Conservation (phyloP, 2,888 invertebrate genomes). For the Apamea epomidion region DNA sequence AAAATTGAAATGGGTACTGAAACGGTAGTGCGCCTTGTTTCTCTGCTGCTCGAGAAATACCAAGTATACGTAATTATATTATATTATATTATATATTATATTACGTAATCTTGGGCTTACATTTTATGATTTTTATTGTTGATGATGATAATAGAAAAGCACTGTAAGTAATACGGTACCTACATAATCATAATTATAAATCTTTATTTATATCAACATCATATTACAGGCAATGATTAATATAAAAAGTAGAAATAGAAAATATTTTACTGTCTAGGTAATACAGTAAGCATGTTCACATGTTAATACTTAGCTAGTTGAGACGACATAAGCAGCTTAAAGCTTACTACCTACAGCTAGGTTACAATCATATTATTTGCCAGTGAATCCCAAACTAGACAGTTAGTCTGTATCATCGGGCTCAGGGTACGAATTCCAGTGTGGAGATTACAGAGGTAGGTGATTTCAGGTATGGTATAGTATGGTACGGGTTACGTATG, state of each 20-base stretch:
- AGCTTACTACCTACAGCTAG: too few relatives aligned
- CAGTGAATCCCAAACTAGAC: too few relatives aligned
- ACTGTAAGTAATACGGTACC: background rate
- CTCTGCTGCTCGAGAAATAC: slow-evolving; percentile 28
- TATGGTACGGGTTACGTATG: too few relatives aligned
- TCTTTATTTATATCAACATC: background rate
- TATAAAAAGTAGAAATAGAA: background rate
- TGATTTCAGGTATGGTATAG: too few relatives aligned
- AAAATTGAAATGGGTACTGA: slow-evolving; percentile 46
- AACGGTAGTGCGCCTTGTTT: slow-evolving; percentile 20
- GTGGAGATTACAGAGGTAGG: too few relatives aligned
- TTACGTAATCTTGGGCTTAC: slow-evolving; percentile 23
- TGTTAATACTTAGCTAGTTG: too few relatives aligned
- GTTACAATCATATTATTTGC: too few relatives aligned
- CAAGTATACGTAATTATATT: too few relatives aligned
- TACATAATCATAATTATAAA: background rate
- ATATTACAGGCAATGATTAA: background rate
- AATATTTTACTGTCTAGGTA: background rate
- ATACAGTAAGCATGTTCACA: background rate
- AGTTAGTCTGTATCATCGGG: too few relatives aligned
- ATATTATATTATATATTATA: too few relatives aligned
- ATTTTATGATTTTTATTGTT: slow-evolving; percentile 17
- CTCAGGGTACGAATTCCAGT: too few relatives aligned
- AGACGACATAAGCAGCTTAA: too few relatives aligned
- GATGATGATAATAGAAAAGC: background rate